phyloP scores from a whole-genome alignment of 2,888 invertebrate genomes.

The Cyrtodaria siliqua region DNA sequence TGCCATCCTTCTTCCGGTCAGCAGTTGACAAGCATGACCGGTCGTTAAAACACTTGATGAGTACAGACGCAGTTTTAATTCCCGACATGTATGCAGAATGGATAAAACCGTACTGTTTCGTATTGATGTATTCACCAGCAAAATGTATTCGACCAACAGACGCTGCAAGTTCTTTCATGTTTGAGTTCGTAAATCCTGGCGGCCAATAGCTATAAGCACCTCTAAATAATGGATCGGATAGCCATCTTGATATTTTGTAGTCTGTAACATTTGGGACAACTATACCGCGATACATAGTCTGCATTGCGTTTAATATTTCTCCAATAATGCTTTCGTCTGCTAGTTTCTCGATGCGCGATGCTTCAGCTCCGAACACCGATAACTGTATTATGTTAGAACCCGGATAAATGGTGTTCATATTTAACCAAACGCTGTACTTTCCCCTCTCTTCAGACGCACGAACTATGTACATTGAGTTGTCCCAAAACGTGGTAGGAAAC shows the following conservation, averaged over 20 bases:
- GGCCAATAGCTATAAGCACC: constrained; percentile 55
- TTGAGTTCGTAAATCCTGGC: constrained; percentile 18
- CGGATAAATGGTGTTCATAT: constrained; percentile 41
- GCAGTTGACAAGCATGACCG: too few relatives aligned
- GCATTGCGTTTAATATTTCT: constrained; percentile 32
- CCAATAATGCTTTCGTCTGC: constrained; percentile 33
- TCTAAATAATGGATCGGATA: constrained; percentile 31
- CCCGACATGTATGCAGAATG: constrained; percentile 8
- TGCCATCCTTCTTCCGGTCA: too few relatives aligned
- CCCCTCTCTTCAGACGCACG: constrained; percentile 33
- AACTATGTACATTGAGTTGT: constrained; percentile 33
- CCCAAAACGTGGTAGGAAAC: constrained; percentile 51
- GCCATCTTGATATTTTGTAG: constrained; percentile 38
- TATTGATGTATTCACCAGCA: constrained; percentile 44
- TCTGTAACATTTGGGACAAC: constrained; percentile 7
- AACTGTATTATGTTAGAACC: constrained; percentile 50
- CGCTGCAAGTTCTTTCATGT: constrained; percentile 29
- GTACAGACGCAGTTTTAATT: too few relatives aligned
- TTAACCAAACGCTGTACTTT: constrained; percentile 35
- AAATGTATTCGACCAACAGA: constrained; percentile 50
- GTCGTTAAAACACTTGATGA: too few relatives aligned
- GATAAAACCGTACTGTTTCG: not conserved
- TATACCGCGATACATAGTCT: constrained; percentile 31
- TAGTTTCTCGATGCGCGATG: constrained; percentile 32
- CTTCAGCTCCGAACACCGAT: constrained; percentile 32